Base-by-base conservation (phyloP, 1,140 invertebrate genomes). In the Onthophagus taurus region DNA sequence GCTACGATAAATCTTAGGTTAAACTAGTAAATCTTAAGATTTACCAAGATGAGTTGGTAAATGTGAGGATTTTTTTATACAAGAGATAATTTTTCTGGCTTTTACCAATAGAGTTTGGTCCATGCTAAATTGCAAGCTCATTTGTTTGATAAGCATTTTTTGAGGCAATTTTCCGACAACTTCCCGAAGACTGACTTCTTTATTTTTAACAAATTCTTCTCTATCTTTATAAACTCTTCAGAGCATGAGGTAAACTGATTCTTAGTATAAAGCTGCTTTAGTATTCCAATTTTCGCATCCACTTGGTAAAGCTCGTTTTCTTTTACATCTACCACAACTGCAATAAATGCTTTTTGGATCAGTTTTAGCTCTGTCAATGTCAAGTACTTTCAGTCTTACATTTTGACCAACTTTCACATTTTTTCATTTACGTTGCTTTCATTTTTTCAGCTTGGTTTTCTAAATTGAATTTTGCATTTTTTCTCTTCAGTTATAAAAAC, bases 361-460 rank as follows among this genome's bases (percentile, higher is more conserved):
- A 37, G 33, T 38, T 30, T 31, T 24, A 45, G 4, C 43, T 29
- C 43, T 36, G 35, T 45, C 43, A 11, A 45, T 31, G 14, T 45
- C 43, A 45, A 34, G 33, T 16, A 45, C 35, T 37, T 45, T 29
- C 12, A 37, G 12, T 37, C 43, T 36, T 37, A 37, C 43, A 46
- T 39, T 46, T 31, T 46, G 26, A 19, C 44, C 44, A 31, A 46
- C 30, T 26, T 41, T 24, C 41, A 4, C 30, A 31, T 19, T 42
- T 41, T 6, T 41, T 11, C 23, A 23, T 23, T 16, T 19, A 26
- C 23, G 16, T 41, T 19, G 37, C 37, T 41, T 41, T 41, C 37
- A 41, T 41, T 37, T 41, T n/a, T n/a, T n/a, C n/a, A n/a, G n/a
- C n/a, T n/a, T n/a, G n/a, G n/a, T n/a, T n/a, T n/a, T n/a, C n/a